phyloP scores from a whole-genome alignment of 2,888 invertebrate genomes.

The Philereme transversata region DNA sequence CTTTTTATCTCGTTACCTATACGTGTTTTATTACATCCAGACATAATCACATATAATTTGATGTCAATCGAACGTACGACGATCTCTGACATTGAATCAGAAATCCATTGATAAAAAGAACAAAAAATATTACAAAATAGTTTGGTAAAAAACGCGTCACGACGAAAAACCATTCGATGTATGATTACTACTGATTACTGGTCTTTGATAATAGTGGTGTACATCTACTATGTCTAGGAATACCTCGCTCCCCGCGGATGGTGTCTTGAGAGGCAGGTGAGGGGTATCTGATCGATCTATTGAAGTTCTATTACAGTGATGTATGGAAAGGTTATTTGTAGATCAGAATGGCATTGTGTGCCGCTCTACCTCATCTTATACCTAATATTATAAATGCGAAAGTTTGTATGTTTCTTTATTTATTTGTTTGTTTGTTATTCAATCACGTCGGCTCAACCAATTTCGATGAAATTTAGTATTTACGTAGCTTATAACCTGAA shows the following conservation, averaged over 20 bases:
- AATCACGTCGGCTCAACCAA: too few relatives aligned
- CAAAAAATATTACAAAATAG: slow-evolving; percentile 60
- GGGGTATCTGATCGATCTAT: slow-evolving; percentile 41
- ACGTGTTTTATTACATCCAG: slow-evolving; percentile 46
- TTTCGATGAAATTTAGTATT: too few relatives aligned
- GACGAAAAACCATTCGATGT: slow-evolving; percentile 70
- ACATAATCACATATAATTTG: slow-evolving; percentile 66
- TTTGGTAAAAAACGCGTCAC: slow-evolving; percentile 70
- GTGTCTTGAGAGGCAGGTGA: slow-evolving; percentile 24
- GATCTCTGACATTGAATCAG: slow-evolving; percentile 76
- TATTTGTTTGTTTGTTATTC: too few relatives aligned
- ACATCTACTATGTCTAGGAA: slow-evolving; percentile 50
- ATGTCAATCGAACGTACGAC: slow-evolving; percentile 75
- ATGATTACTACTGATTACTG: slow-evolving; percentile 78
- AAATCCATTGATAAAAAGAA: slow-evolving; percentile 56
- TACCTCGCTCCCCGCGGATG: slow-evolving; percentile 45
- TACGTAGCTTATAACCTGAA: too few relatives aligned
- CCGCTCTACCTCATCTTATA: too few relatives aligned
- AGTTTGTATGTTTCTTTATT: too few relatives aligned
- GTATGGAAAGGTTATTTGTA: slow-evolving; percentile 61
- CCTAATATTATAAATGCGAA: too few relatives aligned
- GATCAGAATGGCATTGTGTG: too few relatives aligned
- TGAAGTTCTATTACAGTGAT: slow-evolving; percentile 46
- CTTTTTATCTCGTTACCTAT: slow-evolving; percentile 50
- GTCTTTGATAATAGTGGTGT: slow-evolving; percentile 69